Percentiles rank a stretch among this genome's conserved stretches.
These are phyloP conservation scores for Drosophila obscura DNA, from an alignment of 1,140 invertebrate species.

Conservation along the genomic window DNA sequence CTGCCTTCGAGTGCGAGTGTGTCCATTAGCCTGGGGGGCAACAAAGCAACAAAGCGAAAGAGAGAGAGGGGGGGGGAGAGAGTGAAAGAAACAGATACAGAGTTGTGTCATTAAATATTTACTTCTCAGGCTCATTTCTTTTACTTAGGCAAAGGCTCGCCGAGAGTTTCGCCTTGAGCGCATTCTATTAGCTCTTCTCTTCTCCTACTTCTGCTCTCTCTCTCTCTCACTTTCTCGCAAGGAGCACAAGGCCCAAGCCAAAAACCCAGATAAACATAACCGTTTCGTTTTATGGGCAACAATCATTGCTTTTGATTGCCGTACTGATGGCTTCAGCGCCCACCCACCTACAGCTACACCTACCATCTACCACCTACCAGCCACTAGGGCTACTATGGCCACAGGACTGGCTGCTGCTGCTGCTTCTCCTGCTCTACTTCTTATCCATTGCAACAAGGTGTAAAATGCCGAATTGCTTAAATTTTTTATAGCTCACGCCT, in stretches of 20 bases:
- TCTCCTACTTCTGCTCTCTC: too few species aligned
- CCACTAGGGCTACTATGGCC: too few species aligned
- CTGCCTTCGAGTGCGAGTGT: conserved; percentile 10
- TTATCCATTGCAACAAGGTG: conserved; percentile 54
- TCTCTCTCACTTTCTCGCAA: too few species aligned
- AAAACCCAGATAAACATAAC: conserved; percentile 74
- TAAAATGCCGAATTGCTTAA: conserved; percentile 78
- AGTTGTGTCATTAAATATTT: conserved; percentile 73
- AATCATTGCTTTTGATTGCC: conserved; percentile 82
- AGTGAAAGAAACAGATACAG: not conserved
- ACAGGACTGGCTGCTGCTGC: too few species aligned
- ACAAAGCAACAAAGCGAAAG: not conserved
- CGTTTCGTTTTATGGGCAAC: conserved; percentile 80
- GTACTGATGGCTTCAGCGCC: conserved; percentile 55
- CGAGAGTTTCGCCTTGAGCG: conserved; percentile 42
- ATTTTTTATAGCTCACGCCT: conserved; percentile 67
- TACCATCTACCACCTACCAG: not conserved
- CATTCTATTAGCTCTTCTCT: conserved; percentile 38
- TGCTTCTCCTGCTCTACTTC: not conserved
- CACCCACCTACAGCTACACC: conserved; percentile 2
- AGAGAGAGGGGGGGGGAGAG: not conserved
- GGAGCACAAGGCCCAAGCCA: conserved; percentile 10
- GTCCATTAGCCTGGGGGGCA: conserved; percentile 60
- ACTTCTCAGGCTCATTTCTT: conserved; percentile 71
- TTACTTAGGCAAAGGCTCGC: conserved; percentile 64